Percentiles rank a stretch among this genome's conserved stretches.
Evolutionary conservation across 2,113 vertebrate genomes (phyloP).

Genomic region (Tupaia tana): DNA sequence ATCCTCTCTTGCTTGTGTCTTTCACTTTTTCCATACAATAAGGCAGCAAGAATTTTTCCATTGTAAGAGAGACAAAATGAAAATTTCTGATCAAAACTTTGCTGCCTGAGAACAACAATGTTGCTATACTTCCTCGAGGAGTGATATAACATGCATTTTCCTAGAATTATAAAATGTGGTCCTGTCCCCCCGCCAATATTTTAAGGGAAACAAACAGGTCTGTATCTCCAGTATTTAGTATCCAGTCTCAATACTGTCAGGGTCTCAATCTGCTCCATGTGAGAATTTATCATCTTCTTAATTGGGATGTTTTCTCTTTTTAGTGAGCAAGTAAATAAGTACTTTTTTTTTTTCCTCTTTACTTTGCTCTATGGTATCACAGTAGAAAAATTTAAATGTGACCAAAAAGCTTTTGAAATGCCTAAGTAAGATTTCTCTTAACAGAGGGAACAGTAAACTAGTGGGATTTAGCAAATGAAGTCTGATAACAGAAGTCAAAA

Average conservation of each 20-base stretch:
- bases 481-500: slow-evolving; percentile 26
- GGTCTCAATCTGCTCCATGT: background rate
- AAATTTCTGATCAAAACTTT: slow-evolving; percentile 31
- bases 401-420: slow-evolving; percentile 8
- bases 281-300: slow-evolving; percentile 11
- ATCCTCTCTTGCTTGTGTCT: background rate
- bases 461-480: slow-evolving; percentile 36
- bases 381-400: slow-evolving; percentile 42
- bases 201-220: background rate
- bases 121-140: background rate
- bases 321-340: background rate
- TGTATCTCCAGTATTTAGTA: slow-evolving; percentile 13
- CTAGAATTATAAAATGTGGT: background rate
- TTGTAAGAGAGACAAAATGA: background rate
- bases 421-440: slow-evolving; percentile 7
- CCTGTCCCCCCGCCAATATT: background rate
- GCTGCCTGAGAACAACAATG: background rate
- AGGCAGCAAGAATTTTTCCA: background rate
- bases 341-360: background rate
- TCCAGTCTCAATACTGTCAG: background rate
- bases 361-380: background rate
- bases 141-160: slow-evolving; percentile 25
- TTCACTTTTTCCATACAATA: slow-evolving; percentile 34
- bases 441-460: background rate
- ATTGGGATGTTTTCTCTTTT: slow-evolving; percentile 23